phyloP scores from a whole-genome alignment of 2,888 invertebrate species.

The Nymphalis c-album region DNA sequence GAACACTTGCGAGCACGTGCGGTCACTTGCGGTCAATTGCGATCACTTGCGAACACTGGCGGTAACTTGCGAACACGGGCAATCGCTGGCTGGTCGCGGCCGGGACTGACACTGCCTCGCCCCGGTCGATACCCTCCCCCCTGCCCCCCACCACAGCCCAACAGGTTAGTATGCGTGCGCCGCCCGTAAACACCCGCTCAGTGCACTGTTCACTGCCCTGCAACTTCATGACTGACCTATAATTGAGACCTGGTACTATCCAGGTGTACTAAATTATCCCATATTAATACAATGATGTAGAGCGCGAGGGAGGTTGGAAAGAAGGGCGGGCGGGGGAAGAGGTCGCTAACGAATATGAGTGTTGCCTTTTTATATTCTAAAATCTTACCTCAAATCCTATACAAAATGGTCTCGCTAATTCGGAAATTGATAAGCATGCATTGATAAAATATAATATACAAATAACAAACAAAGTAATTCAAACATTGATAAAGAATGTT shows the following conservation, averaged over 20 bases:
- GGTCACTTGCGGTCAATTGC: conserved; percentile 42
- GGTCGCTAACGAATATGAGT: not conserved
- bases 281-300: not conserved
- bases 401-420: no score
- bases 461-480: no score
- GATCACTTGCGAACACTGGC: conserved; percentile 34
- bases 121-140: conserved; percentile 60
- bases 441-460: no score
- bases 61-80: conserved; percentile 23
- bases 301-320: not conserved
- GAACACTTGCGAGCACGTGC: conserved; percentile 33
- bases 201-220: conserved; percentile 29
- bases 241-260: conserved; percentile 17
- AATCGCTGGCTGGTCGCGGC: conserved; percentile 46
- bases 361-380: no score
- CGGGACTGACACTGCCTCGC: conserved; percentile 59
- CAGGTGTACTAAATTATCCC: conserved; percentile 3
- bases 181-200: conserved; percentile 46
- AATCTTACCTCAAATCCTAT: no score
- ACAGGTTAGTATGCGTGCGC: conserved; percentile 76
- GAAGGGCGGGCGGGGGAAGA: not conserved
- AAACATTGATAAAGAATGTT: no score
- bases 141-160: conserved; percentile 49
- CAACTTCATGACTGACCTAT: conserved; percentile 24
- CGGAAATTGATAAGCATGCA: no score